These are phyloP conservation scores for Desoria tigrina DNA, from an alignment of 2,888 invertebrate genomes.

Conservation along the genomic window DNA sequence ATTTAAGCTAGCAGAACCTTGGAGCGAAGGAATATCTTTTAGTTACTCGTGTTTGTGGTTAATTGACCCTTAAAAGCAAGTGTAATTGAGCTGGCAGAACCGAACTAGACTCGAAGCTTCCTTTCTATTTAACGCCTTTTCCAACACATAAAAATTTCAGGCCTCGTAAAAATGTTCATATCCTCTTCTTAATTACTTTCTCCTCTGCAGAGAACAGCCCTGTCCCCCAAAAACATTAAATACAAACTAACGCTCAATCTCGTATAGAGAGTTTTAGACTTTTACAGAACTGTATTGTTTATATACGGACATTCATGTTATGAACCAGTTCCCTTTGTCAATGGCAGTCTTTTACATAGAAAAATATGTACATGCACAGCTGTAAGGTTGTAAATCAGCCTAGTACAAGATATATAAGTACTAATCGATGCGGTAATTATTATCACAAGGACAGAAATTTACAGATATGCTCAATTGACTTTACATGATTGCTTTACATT, in stretches of 20 bases:
- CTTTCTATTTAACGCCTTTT: slow-evolving; percentile 51
- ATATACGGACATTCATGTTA: no score
- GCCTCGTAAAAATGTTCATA: slow-evolving; percentile 47
- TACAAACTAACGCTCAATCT: no score
- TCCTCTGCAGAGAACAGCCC: slow-evolving; percentile 12
- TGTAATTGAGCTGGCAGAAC: slow-evolving; percentile 46
- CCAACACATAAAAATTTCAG: slow-evolving; percentile 49
- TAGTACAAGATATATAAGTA: no score
- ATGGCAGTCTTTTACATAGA: no score
- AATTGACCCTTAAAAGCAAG: slow-evolving; percentile 52
- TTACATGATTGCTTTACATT: slow-evolving; percentile 33
- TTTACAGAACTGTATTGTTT: no score
- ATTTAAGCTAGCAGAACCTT: no score
- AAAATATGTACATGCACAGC: no score
- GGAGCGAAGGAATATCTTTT: no score
- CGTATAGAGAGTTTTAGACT: no score
- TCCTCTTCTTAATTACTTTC: slow-evolving; percentile 49
- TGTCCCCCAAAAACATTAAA: neutral
- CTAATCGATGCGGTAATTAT: slow-evolving; percentile 17
- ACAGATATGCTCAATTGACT: slow-evolving; percentile 50
- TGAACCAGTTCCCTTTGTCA: no score
- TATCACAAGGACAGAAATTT: slow-evolving; percentile 28
- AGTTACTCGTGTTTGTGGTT: slow-evolving; percentile 42
- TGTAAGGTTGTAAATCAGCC: no score
- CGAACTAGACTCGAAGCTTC: slow-evolving; percentile 24